A percentile compares a stretch with the other conserved stretches of the same genome.
These are phyloP conservation scores for Palythoa grandiflora DNA, from an alignment of 92 coral and sea anemone genomes.

Conservation along the genomic window DNA sequence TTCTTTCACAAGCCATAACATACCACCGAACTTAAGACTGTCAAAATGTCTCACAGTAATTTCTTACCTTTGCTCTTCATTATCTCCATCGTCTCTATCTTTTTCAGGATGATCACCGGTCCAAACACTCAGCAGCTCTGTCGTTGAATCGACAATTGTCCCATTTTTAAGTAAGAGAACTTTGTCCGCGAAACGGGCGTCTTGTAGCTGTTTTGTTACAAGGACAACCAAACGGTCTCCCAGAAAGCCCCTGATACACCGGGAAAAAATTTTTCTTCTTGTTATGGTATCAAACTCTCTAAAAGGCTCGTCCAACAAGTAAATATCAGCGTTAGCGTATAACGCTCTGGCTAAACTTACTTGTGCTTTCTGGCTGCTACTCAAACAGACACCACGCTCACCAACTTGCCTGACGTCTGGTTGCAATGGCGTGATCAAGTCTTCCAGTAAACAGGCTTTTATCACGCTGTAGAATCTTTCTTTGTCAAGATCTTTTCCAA, in stretches of 20 bases:
- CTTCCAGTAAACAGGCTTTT: constrained; percentile 21
- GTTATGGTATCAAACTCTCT: constrained; percentile 12
- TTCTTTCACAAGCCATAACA: not conserved
- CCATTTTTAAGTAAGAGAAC: constrained; percentile 18
- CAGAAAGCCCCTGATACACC: constrained; percentile 14
- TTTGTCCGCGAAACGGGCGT: not conserved
- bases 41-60: not conserved
- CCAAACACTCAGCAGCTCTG: not conserved
- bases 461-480: constrained; percentile 13
- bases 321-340: constrained; percentile 26
- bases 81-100: not conserved
- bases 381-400: constrained; percentile 35
- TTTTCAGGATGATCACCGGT: not conserved
- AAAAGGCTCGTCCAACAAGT: constrained; percentile 43
- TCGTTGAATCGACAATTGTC: not conserved
- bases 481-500: constrained; percentile 31
- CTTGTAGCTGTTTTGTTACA: constrained; percentile 24
- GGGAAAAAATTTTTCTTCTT: not conserved
- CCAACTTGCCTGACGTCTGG: constrained; percentile 14
- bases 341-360: constrained; percentile 32
- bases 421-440: not conserved
- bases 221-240: constrained; percentile 22
- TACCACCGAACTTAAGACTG: not conserved
- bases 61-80: not conserved
- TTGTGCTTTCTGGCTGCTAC: constrained; percentile 23